phyloP scores from a whole-genome alignment of 1,140 invertebrate genomes.

The Calliopsis andreniformis region DNA sequence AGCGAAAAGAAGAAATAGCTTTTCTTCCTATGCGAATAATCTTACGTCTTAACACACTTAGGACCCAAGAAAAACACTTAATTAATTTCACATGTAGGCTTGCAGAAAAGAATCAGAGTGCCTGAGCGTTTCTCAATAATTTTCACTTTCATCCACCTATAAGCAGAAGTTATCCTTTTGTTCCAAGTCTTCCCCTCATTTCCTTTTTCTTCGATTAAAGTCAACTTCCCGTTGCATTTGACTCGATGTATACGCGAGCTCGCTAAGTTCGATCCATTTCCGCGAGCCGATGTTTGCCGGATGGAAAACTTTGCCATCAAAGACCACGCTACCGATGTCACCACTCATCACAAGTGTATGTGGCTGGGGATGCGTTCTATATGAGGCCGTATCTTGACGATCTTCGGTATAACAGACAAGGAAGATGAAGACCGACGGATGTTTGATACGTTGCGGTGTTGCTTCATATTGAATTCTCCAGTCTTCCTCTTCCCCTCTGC shows the following conservation, averaged over 20 bases:
- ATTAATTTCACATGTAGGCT: too few species aligned
- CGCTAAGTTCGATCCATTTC: constrained; percentile 68
- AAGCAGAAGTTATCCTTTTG: constrained; percentile 19
- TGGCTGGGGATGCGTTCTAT: constrained; percentile 55
- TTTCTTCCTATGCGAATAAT: too few species aligned
- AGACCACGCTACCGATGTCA: constrained; percentile 58
- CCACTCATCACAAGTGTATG: constrained; percentile 39
- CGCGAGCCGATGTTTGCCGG: constrained; percentile 70
- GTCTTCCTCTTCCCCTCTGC: constrained; percentile 5
- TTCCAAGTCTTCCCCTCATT: constrained; percentile 10
- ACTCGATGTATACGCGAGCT: constrained; percentile 43
- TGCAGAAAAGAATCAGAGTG: too few species aligned
- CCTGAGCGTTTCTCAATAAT: too few species aligned
- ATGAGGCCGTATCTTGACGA: constrained; percentile 44
- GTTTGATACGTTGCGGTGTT: constrained; percentile 77
- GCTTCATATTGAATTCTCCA: constrained; percentile 76
- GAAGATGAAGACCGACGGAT: constrained; percentile 74
- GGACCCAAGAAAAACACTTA: too few species aligned
- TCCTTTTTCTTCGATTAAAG: constrained; percentile 56
- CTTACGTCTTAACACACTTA: too few species aligned
- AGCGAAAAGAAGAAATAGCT: too few species aligned
- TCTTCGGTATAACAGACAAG: constrained; percentile 60
- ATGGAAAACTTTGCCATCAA: constrained; percentile 72
- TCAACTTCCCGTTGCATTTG: constrained; percentile 27
- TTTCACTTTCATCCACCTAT: not conserved